phyloP scores from a whole-genome alignment of 1,140 invertebrate species.

The Oreohelix idahoensis region DNA sequence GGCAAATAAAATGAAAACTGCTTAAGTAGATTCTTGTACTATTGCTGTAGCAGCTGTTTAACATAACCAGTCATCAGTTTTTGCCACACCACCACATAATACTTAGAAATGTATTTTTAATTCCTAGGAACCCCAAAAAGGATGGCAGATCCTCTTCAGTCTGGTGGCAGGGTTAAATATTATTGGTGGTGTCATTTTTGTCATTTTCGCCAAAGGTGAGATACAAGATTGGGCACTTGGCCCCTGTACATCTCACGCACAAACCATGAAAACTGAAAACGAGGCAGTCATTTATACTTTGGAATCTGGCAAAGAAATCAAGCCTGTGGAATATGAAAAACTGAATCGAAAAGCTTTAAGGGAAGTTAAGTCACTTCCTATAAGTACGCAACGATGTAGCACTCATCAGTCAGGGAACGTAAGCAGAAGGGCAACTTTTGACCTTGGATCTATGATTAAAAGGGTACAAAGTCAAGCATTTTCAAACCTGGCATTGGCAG shows the following conservation, averaged over 20 bases:
- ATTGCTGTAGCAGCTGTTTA: no score
- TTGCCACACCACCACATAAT: no score
- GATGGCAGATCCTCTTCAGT: constrained; percentile 15
- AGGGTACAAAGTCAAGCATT: not conserved
- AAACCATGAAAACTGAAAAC: not conserved
- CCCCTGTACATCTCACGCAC: not conserved
- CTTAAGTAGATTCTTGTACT: no score
- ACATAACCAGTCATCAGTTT: no score
- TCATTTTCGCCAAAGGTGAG: constrained; percentile 14
- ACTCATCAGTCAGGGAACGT: not conserved
- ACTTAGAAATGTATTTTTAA: no score
- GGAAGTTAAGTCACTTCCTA: constrained; percentile 1
- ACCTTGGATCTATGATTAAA: constrained; percentile 6
- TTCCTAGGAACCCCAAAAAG: not conserved
- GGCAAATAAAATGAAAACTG: no score
- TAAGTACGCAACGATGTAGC: not conserved
- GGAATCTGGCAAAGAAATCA: not conserved
- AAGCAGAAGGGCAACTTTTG: not conserved
- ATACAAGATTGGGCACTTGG: constrained; percentile 12
- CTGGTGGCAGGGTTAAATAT: constrained; percentile 17
- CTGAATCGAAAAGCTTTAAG: not conserved
- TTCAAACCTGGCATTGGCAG: constrained; percentile 15
- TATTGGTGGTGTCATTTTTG: constrained; percentile 17
- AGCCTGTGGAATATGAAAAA: not conserved
- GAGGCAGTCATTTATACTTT: no score